phyloP scores from a whole-genome alignment of 2,888 invertebrate genomes.

The Synergus umbraculus region DNA sequence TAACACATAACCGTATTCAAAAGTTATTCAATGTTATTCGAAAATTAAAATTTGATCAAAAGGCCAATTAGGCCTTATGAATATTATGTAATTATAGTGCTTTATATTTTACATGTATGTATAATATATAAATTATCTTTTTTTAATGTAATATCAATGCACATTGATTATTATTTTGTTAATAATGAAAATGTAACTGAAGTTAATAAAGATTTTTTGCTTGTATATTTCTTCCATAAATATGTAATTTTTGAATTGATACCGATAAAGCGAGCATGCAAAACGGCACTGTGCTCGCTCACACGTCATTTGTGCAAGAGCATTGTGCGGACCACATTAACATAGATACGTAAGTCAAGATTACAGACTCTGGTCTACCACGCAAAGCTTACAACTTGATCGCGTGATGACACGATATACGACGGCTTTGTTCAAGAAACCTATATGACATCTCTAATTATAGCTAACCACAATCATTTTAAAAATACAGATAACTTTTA shows the following conservation, averaged over 20 bases:
- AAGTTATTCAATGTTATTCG: too few species aligned
- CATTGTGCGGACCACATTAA: constrained; percentile 58
- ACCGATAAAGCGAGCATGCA: constrained; percentile 28
- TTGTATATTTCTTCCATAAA: constrained; percentile 12
- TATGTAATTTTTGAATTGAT: constrained; percentile 28
- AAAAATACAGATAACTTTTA: neutral
- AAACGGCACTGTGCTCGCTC: neutral
- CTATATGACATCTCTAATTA: neutral
- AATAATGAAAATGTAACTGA: neutral
- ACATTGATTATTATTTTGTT: neutral
- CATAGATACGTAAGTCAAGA: constrained; percentile 62
- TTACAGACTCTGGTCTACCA: constrained; percentile 46
- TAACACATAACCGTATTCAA: too few species aligned
- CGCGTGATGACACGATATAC: constrained; percentile 32
- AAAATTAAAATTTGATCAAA: too few species aligned
- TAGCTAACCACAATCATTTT: neutral
- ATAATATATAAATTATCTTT: neutral
- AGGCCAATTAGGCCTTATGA: neutral
- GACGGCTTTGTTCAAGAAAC: constrained; percentile 16
- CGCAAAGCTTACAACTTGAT: constrained; percentile 25
- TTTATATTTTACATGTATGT: neutral
- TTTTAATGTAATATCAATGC: neutral
- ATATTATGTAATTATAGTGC: neutral
- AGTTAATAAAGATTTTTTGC: neutral
- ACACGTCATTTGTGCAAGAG: constrained; percentile 45